phyloP scores from a whole-genome alignment of 1,140 invertebrate species.

The Anoplophora glabripennis region DNA sequence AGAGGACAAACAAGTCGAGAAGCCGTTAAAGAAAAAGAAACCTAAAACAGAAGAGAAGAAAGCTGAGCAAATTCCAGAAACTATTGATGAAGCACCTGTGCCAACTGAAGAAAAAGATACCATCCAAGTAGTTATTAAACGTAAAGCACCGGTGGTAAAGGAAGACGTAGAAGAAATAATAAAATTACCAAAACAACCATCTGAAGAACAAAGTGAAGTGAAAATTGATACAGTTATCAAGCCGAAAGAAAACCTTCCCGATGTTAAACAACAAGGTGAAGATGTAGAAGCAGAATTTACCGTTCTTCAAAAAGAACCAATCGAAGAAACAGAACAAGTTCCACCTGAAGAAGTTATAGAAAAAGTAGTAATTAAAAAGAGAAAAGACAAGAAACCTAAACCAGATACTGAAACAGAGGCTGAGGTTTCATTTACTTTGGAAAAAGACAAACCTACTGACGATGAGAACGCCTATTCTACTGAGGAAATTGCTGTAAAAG shows the following conservation, averaged over 20 bases:
- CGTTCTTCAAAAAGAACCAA: constrained; percentile 14
- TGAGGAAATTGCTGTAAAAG: no score
- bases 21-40: constrained; percentile 47
- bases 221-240: no score
- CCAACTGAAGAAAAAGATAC: constrained; percentile 19
- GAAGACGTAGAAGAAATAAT: no score
- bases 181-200: no score
- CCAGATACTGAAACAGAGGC: constrained; percentile 21
- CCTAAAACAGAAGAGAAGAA: constrained; percentile 51
- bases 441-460: constrained; percentile 2
- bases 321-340: constrained; percentile 17
- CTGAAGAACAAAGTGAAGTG: no score
- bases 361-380: constrained; percentile 44
- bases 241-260: no score
- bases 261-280: not conserved
- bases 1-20: constrained; percentile 26
- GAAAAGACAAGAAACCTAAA: constrained; percentile 37
- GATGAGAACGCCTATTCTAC: constrained; percentile 15
- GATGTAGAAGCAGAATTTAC: constrained; percentile 28
- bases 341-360: constrained; percentile 35
- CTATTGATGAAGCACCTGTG: constrained; percentile 35
- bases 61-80: no score
- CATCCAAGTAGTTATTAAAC: constrained; percentile 25
- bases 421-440: constrained; percentile 15
- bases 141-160: constrained; percentile 5